Evolutionary conservation across 2,113 vertebrate species (phyloP).

Genomic region (Archilochus colubris): DNA sequence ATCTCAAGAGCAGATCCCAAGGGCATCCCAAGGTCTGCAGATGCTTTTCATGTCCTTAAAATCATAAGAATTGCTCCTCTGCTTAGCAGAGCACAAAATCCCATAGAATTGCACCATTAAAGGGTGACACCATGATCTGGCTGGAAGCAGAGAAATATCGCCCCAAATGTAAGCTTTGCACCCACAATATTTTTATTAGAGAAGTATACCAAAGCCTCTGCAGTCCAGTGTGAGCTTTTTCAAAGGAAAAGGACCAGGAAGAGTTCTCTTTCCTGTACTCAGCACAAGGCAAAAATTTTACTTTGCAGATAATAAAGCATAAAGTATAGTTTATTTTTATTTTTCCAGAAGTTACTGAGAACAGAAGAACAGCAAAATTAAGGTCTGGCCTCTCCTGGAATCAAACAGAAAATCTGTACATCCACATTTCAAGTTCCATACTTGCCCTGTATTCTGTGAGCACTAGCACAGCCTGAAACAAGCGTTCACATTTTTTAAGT

Average conservation of each 20-base stretch:
- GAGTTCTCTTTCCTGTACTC: neutral
- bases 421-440: accelerated
- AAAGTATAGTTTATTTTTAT: neutral
- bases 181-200: neutral
- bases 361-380: neutral
- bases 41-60: neutral
- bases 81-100: neutral
- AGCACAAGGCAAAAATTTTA: neutral
- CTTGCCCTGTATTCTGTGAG: neutral
- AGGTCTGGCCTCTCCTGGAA: neutral
- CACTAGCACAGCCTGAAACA: neutral
- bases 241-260: neutral
- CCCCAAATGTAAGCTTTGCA: neutral
- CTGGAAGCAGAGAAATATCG: neutral
- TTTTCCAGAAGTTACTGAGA: neutral
- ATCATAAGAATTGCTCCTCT: neutral
- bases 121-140: neutral
- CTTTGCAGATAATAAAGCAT: neutral
- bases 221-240: neutral
- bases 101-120: neutral
- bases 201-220: neutral
- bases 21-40: neutral
- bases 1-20: neutral
- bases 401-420: neutral
- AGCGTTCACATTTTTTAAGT: neutral